phyloP scores from a whole-genome alignment of 2,888 invertebrate genomes.

The Hirtodrosophila trivittata region DNA sequence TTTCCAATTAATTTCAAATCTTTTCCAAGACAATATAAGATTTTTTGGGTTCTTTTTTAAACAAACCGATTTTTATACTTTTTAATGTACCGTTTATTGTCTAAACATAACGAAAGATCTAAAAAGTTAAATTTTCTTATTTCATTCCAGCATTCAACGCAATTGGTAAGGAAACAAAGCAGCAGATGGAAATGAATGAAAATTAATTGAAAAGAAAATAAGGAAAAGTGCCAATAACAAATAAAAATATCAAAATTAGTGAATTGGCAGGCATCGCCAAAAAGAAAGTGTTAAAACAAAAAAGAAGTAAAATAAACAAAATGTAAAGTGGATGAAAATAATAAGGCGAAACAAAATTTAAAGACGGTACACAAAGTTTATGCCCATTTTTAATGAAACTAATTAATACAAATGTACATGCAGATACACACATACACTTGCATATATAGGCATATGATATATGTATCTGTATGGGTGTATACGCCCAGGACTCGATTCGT shows the following conservation, averaged over 20 bases:
- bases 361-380: slow-evolving; percentile 31
- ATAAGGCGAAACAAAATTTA: slow-evolving; percentile 8
- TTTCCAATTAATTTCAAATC: too few relatives aligned
- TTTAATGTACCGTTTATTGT: not conserved
- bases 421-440: slow-evolving; percentile 1
- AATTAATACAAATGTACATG: slow-evolving; percentile 16
- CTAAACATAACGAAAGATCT: slow-evolving; percentile 3
- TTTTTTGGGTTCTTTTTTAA: too few relatives aligned
- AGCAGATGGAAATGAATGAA: slow-evolving; percentile 38
- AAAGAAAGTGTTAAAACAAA: slow-evolving; percentile 32
- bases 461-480: slow-evolving; percentile 27
- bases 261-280: slow-evolving; percentile 32
- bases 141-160: slow-evolving; percentile 52
- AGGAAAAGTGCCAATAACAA: slow-evolving; percentile 26
- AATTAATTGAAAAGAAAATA: slow-evolving; percentile 19
- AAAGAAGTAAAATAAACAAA: slow-evolving; percentile 5
- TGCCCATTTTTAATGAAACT: slow-evolving; percentile 31
- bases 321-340: slow-evolving; percentile 1
- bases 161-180: slow-evolving; percentile 67
- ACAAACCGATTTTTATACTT: too few relatives aligned
- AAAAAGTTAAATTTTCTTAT: not conserved
- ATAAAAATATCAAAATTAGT: slow-evolving; percentile 2
- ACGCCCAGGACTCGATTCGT: slow-evolving; percentile 53
- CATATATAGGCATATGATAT: slow-evolving; percentile 7
- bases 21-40: too few relatives aligned